These are phyloP conservation scores for Adrianichthys oophorus DNA, from an alignment of 2,797 vertebrate genomes.

Conservation along the genomic window DNA sequence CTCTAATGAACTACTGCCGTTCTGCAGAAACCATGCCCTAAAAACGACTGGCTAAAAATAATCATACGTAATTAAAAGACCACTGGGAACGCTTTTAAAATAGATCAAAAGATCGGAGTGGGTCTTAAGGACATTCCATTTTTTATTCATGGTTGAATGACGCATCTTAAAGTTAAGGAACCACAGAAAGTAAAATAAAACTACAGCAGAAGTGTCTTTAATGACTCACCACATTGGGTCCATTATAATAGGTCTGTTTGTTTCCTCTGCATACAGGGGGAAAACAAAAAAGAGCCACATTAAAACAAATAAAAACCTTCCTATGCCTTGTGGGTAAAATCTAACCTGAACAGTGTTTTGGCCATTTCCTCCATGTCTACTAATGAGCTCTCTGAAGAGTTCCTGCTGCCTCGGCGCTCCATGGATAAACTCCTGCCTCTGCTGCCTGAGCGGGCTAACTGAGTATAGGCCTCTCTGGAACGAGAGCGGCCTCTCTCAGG, in stretches of 20 bases:
- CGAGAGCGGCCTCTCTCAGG: conserved; percentile 79
- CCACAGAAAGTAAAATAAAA: background rate
- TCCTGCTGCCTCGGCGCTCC: conserved; percentile 84
- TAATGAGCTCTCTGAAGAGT: conserved; percentile 83
- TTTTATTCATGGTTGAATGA: too few species aligned
- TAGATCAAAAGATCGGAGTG: too few species aligned
- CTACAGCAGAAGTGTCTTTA: background rate
- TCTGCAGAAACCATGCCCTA: too few species aligned
- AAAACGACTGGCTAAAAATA: too few species aligned
- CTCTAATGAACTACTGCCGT: too few species aligned
- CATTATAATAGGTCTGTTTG: conserved; percentile 67
- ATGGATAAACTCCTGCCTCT: conserved; percentile 74
- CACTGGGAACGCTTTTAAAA: too few species aligned
- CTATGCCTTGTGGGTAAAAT: background rate
- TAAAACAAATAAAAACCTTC: background rate
- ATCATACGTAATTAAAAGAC: too few species aligned
- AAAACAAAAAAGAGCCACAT: background rate
- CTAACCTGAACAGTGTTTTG: conserved; percentile 60
- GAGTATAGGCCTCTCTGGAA: conserved; percentile 73
- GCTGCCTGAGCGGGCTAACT: conserved; percentile 56
- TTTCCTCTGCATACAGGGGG: conserved; percentile 62
- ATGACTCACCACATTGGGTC: conserved; percentile 68
- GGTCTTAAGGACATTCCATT: too few species aligned
- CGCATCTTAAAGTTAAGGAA: background rate
- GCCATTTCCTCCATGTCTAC: conserved; percentile 83